phyloP scores from a whole-genome alignment of 2,888 invertebrate genomes.

The Epistrophella euchroma region DNA sequence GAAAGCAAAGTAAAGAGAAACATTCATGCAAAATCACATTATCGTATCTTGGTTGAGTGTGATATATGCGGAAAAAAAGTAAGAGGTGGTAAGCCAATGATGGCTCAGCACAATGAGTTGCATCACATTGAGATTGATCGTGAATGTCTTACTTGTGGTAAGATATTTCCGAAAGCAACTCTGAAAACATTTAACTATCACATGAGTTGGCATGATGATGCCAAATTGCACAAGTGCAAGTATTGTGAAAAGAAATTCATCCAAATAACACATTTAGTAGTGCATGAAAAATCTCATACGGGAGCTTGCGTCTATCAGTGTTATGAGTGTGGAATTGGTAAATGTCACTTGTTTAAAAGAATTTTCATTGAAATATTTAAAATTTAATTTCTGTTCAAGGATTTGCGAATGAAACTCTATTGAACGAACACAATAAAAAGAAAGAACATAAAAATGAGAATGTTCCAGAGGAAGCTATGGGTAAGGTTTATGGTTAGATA shows the following conservation, averaged over 20 bases:
- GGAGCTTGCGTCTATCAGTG: slow-evolving; percentile 55
- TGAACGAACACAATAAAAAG: slow-evolving; percentile 15
- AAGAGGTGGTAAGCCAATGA: slow-evolving; percentile 58
- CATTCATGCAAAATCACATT: slow-evolving; percentile 55
- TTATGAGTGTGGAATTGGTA: slow-evolving; percentile 48
- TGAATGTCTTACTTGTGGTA: slow-evolving; percentile 52
- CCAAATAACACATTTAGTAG: slow-evolving; percentile 58
- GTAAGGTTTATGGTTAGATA: not conserved
- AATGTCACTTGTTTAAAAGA: not conserved
- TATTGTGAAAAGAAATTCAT: slow-evolving; percentile 66
- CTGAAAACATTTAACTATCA: slow-evolving; percentile 61
- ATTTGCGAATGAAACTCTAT: slow-evolving; percentile 19
- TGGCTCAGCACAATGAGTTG: slow-evolving; percentile 63
- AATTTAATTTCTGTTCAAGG: slow-evolving; percentile 25
- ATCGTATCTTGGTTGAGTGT: slow-evolving; percentile 32
- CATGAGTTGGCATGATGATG: slow-evolving; percentile 64
- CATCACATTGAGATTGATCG: slow-evolving; percentile 55
- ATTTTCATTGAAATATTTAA: not conserved
- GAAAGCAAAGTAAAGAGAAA: slow-evolving; percentile 50
- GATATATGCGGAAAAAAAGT: slow-evolving; percentile 58
- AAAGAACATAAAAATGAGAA: not conserved
- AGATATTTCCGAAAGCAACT: slow-evolving; percentile 39
- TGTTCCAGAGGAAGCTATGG: not conserved
- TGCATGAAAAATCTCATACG: slow-evolving; percentile 58
- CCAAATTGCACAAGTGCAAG: slow-evolving; percentile 62